Evolutionary conservation across 2,797 vertebrate genomes (phyloP), one percentile per base, ranked within the genome.

Genomic region (Anisognathus igniventris): DNA sequence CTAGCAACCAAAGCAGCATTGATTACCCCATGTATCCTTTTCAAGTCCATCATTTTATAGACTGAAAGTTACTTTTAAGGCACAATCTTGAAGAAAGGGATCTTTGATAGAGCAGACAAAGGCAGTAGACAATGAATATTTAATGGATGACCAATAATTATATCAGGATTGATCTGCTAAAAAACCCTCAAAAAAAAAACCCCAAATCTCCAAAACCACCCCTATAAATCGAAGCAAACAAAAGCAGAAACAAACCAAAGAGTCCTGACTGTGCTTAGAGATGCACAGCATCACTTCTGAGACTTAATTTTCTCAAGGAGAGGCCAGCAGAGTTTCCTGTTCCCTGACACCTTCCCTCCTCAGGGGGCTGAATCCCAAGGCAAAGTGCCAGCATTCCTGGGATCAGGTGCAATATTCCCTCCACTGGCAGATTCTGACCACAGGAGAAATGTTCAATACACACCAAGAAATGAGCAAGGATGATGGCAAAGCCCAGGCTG

Each of bases 1-100:
- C 92, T 62, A 91, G 78, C 80, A 95, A 56, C 47, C 57, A 42
- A 92, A 93, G 83, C 28, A 94, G 27, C 67, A 81, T 76, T 93
- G 79, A 96, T 95, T 95, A 93, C 91, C 61, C 91, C 54, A 28
- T 54, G 25, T 22, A 75, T 87, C 44, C 73, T 88, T 91, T 77
- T 40, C 56, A 91, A 92, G 37, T 15, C 64, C 76, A 89, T 95
- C 71, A 77, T 89, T 89, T 86, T 88, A 92, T 76, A 92, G 45
- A 51, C 72, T 81, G 47, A 51, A 86, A 87, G 76, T 92, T 92
- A 93, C 67, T 87, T 96, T 92, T 92, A 83, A 95, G 79, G 93
- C 27, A 88, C 56, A 86, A 65, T 78, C 44, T 65, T 87, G 33
- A 95, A 94, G 37, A 81, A 84, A 74, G 53, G 39, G 27, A 57